Base-by-base conservation (phyloP, 2,888 invertebrate genomes). In the Philaethria dido region DNA sequence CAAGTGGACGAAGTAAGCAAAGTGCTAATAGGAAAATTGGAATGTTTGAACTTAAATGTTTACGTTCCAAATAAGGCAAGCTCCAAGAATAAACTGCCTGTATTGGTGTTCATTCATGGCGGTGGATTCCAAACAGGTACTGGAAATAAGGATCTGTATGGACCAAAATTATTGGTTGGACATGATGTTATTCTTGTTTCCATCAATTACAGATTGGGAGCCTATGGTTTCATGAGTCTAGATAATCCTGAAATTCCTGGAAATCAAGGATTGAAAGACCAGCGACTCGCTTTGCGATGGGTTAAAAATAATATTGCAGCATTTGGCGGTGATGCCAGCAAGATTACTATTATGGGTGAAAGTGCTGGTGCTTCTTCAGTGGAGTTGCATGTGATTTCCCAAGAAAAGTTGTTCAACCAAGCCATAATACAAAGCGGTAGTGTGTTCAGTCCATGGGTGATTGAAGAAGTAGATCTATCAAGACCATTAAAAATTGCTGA, bases 1-100 rank as follows among this genome's bases (percentile, higher is more conserved):
- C 88, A 89, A 80, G 57, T 72, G 11, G 74, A 79, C 62, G 65
- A 69, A 39, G 68, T 82, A 78, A 18, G 59, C 5, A 62, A 71
- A 1, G 64, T 85, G n/a, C 66, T 74, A 78, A 22, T 85, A 78
- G 79, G 93, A 78, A 45, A 81, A 22, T 83, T 92, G 64, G 93
- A 94, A 73, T 95, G 95, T 71, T 87, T 95, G 0, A 94, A 92
- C 68, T 74, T 95, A 5, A 95, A 94, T 77, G 92, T 95, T 0
- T 95, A 94, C 75, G 93, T 94, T 3, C 94, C 94, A 0, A 73
- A 77, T 2, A 65, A 45, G 3, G 74, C 76, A n/a, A 75, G 59
- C 2, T 52, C 69, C 2, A 69, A 60, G 18, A 69, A 78, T n/a
- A 73, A 64, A 4, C 62, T 82, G 0, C 85, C 89, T 16, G 80